A percentile compares a stretch with the other conserved stretches of the same genome.
Evolutionary conservation across 2,113 vertebrate species (phyloP).

Genomic region (Bambusicola thoracicus): DNA sequence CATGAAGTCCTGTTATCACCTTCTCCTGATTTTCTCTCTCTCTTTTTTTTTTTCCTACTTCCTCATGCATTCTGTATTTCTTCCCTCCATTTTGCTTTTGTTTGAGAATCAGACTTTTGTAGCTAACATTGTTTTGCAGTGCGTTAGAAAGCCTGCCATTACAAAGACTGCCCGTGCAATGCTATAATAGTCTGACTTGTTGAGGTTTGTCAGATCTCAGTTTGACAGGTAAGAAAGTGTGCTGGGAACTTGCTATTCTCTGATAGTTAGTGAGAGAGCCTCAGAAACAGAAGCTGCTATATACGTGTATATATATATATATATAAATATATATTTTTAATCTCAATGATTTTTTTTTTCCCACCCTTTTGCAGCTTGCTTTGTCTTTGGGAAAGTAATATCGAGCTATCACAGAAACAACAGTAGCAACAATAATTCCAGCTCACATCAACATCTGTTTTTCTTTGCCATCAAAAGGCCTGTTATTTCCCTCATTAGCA

Average conservation of each 20-base stretch:
- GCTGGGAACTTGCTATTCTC: neutral
- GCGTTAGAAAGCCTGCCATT: neutral
- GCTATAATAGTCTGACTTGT: neutral
- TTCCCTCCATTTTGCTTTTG: neutral
- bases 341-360: neutral
- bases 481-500: neutral
- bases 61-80: neutral
- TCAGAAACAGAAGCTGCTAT: neutral
- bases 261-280: neutral
- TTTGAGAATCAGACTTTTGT: neutral
- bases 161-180: neutral
- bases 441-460: neutral
- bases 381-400: neutral
- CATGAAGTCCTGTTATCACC: neutral
- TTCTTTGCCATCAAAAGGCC: neutral
- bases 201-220: neutral
- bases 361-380: neutral
- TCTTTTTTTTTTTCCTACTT: fast-evolving
- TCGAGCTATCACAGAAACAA: neutral
- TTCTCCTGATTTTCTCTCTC: neutral
- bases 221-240: neutral
- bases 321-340: no score
- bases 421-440: neutral
- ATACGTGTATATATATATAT: no score
- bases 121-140: neutral